A percentile compares a stretch with the other conserved stretches of the same genome.
Conservation (phyloP, 1,140 invertebrate genomes). For the Meloidogyne chitwoodi region DNA sequence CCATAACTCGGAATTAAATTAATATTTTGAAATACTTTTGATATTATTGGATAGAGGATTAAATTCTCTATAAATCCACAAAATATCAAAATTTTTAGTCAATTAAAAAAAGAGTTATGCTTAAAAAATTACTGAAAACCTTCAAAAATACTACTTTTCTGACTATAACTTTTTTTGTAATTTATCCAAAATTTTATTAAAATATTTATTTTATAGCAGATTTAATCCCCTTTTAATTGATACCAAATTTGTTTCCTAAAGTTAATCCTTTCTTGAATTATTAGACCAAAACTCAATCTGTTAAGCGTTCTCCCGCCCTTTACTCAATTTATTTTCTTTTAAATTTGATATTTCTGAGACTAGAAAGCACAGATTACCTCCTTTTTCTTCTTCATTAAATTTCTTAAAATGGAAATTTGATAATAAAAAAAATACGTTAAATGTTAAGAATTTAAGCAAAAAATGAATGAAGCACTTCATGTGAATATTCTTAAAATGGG, state of each 20-base stretch:
- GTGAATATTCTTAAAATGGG: background rate
- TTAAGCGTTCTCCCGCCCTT: background rate
- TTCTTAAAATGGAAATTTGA: background rate
- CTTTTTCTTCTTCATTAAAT: background rate
- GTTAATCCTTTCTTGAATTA: background rate
- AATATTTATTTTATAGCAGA: background rate
- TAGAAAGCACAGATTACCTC: background rate
- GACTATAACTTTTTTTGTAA: background rate
- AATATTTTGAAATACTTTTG: background rate
- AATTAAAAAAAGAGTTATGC: background rate
- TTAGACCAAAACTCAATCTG: background rate
- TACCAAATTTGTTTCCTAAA: background rate
- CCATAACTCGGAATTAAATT: background rate
- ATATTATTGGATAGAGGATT: background rate
- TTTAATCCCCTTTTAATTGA: background rate
- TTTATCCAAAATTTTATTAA: background rate
- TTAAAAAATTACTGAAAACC: background rate
- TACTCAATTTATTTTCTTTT: background rate
- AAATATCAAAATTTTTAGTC: background rate
- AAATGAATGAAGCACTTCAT: background rate
- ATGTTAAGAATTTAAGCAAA: background rate
- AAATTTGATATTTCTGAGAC: background rate
- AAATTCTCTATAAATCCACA: background rate
- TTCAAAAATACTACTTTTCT: background rate
- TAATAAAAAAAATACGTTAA: background rate